A percentile compares a stretch with the other conserved stretches of the same genome.
Evolutionary conservation across 1,140 invertebrate genomes (phyloP).

Genomic region (Fopius arisanus): DNA sequence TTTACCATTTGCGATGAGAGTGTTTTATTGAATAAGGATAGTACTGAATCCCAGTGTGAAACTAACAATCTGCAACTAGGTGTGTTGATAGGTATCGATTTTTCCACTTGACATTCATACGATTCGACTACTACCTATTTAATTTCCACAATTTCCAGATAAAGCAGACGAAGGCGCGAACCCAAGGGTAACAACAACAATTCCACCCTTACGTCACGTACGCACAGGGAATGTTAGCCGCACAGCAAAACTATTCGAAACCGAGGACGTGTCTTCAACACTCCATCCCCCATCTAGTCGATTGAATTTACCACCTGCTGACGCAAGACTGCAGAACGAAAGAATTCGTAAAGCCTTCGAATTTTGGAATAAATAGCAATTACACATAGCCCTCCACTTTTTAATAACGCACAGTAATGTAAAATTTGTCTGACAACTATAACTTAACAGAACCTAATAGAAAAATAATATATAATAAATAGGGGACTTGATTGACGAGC

Average conservation of each 20-base stretch:
- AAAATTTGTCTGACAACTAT: too few species aligned
- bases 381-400: neutral
- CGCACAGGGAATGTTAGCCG: conserved; percentile 60
- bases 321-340: conserved; percentile 49
- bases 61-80: neutral
- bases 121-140: neutral
- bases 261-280: conserved; percentile 38
- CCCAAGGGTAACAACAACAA: conserved; percentile 46
- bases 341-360: conserved; percentile 58
- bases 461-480: too few species aligned
- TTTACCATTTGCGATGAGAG: neutral
- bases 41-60: neutral
- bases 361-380: conserved; percentile 60
- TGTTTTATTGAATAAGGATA: neutral
- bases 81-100: neutral
- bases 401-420: neutral
- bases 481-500: too few species aligned
- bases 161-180: conserved; percentile 42
- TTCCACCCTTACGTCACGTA: conserved; percentile 39
- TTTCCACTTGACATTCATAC: neutral
- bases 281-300: conserved; percentile 17
- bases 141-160: conserved; percentile 26
- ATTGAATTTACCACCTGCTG: conserved; percentile 30
- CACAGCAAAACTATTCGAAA: conserved; percentile 59
- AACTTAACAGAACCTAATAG: too few species aligned